Evolutionary conservation across 37 sponge, comb jelly and placozoan genomes (phyloP).

Genomic region (Cladorhizidae sp.): DNA sequence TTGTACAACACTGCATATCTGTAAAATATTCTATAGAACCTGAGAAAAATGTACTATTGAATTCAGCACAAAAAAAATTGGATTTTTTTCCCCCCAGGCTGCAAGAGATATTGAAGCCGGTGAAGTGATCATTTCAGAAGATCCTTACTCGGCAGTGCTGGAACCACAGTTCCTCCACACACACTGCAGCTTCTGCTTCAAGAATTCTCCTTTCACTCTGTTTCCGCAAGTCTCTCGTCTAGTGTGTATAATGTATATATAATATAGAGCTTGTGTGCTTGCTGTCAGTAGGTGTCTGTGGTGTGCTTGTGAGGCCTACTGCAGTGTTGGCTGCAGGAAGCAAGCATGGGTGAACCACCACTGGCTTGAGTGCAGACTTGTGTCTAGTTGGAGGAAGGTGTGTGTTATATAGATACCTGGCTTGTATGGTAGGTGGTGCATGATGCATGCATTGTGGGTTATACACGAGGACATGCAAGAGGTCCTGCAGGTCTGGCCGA

Average conservation of each 20-base stretch:
- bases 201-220: background rate
- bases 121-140: slow-evolving; percentile 34
- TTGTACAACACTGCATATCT: too few species aligned
- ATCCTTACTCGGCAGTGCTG: slow-evolving; percentile 45
- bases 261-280: background rate
- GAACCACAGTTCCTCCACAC: slow-evolving; percentile 11
- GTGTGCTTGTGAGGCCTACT: slow-evolving; percentile 48
- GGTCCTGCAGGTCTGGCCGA: too few species aligned
- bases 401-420: too few species aligned
- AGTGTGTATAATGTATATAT: background rate
- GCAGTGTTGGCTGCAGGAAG: slow-evolving; percentile 28
- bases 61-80: background rate
- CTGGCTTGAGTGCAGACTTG: slow-evolving; percentile 50
- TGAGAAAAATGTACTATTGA: background rate
- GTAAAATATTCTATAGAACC: too few species aligned
- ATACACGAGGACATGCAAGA: too few species aligned
- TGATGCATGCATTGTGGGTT: too few species aligned
- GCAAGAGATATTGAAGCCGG: slow-evolving; percentile 7
- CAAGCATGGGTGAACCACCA: slow-evolving; percentile 46
- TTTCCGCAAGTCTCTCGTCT: slow-evolving; percentile 35
- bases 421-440: too few species aligned
- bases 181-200: slow-evolving; percentile 49
- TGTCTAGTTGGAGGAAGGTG: slow-evolving; percentile 25
- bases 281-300: slow-evolving; percentile 13
- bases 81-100: slow-evolving; percentile 11